A percentile compares a stretch with the other conserved stretches of the same genome.
phyloP scores from a whole-genome alignment of 92 coral and sea anemone genomes.

The Umimayanthus chanpuru region DNA sequence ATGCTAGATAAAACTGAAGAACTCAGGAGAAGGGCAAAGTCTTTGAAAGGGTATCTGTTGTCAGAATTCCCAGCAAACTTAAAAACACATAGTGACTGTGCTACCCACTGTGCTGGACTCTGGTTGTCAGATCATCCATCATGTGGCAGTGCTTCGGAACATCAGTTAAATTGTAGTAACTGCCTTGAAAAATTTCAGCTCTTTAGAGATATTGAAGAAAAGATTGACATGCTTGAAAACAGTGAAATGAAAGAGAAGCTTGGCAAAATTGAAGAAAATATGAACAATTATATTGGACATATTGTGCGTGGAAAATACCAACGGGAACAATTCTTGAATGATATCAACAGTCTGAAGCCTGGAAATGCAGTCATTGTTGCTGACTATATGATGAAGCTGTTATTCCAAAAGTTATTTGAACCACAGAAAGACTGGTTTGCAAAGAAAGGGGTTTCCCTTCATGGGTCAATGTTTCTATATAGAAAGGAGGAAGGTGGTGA shows the following conservation, averaged over 20 bases:
- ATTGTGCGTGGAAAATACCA: slow-evolving; percentile 53
- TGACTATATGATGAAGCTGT: slow-evolving; percentile 73
- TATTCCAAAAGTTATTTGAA: slow-evolving; percentile 53
- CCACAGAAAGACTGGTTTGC: slow-evolving; percentile 57
- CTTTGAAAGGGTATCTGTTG: slow-evolving; percentile 45
- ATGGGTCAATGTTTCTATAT: slow-evolving; percentile 65
- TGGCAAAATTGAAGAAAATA: slow-evolving; percentile 32
- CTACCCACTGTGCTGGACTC: slow-evolving; percentile 54
- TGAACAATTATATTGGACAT: slow-evolving; percentile 43
- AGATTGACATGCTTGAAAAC: slow-evolving; percentile 21
- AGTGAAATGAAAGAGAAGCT: slow-evolving; percentile 42
- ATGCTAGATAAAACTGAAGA: slow-evolving; percentile 18
- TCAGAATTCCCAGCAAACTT: slow-evolving; percentile 50
- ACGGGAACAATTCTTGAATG: slow-evolving; percentile 41
- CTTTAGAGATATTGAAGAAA: slow-evolving; percentile 22
- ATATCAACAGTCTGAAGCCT: slow-evolving; percentile 26
- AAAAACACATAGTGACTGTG: slow-evolving; percentile 42
- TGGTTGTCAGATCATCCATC: slow-evolving; percentile 39
- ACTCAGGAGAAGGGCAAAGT: slow-evolving; percentile 31
- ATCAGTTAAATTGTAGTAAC: slow-evolving; percentile 10
- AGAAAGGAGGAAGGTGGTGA: slow-evolving; percentile 34
- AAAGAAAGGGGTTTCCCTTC: slow-evolving; percentile 63
- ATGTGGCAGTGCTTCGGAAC: slow-evolving; percentile 39
- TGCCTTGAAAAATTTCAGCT: slow-evolving; percentile 29
- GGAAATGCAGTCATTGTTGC: slow-evolving; percentile 47